phyloP scores from a whole-genome alignment of 2,888 invertebrate genomes.

The Drosophila nr. medialis region DNA sequence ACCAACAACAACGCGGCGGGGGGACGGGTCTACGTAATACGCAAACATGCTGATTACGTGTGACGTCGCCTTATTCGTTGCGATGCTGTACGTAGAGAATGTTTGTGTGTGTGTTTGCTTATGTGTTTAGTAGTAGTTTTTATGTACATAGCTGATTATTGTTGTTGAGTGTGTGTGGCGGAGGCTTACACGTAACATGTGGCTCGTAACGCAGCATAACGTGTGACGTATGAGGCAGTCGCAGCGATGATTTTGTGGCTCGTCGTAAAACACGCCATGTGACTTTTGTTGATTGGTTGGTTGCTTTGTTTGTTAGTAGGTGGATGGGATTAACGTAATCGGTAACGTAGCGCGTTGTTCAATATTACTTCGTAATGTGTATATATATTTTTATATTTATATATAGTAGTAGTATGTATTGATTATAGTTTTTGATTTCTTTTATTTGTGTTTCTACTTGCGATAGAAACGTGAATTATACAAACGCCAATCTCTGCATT shows the following conservation, averaged over 20 bases:
- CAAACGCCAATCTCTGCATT: conserved; percentile 84
- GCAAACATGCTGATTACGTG: conserved; percentile 54
- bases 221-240: conserved; percentile 41
- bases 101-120: conserved; percentile 6
- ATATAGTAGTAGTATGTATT: conserved; percentile 29
- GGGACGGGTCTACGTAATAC: conserved; percentile 37
- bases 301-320: conserved; percentile 34
- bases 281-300: conserved; percentile 22
- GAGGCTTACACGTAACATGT: conserved; percentile 63
- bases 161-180: conserved; percentile 27
- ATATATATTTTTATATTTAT: conserved; percentile 24
- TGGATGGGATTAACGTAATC: conserved; percentile 45
- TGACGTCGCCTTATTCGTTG: conserved; percentile 39
- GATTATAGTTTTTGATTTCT: conserved; percentile 32
- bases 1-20: conserved; percentile 19
- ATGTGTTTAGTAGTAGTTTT: conserved; percentile 34
- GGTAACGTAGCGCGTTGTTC: conserved; percentile 41
- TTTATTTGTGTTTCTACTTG: conserved; percentile 63
- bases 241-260: conserved; percentile 52
- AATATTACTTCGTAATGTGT: conserved; percentile 38
- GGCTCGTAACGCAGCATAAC: conserved; percentile 39
- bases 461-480: conserved; percentile 83
- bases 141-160: conserved; percentile 50
- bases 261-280: conserved; percentile 39
- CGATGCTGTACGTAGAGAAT: conserved; percentile 13